Conservation (phyloP, 2,888 invertebrate genomes). For the Gastrophysa polygoni region DNA sequence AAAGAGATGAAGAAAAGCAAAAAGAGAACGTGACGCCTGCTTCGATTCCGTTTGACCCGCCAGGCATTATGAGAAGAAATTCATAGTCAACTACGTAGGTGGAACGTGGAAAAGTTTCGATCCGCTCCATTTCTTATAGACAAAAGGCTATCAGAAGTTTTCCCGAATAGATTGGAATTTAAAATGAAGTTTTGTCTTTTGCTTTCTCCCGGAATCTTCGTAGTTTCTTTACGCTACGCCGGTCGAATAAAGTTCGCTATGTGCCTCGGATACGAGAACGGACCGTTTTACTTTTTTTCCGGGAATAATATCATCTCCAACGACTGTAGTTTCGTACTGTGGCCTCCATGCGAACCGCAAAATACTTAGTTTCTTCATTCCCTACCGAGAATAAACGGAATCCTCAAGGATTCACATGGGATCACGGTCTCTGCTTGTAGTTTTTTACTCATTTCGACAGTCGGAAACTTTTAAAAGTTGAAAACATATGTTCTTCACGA, state of each 20-base stretch:
- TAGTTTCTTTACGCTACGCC: constrained; percentile 28
- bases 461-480: too few species aligned
- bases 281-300: constrained; percentile 31
- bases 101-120: constrained; percentile 37
- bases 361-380: not conserved
- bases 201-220: constrained; percentile 38
- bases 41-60: not conserved
- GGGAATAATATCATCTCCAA: constrained; percentile 13
- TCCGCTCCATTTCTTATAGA: constrained; percentile 46
- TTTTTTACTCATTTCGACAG: too few species aligned
- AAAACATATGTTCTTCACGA: too few species aligned
- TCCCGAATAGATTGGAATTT: constrained; percentile 48
- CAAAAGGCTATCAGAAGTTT: constrained; percentile 48
- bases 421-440: too few species aligned
- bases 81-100: constrained; percentile 31
- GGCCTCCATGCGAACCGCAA: not conserved
- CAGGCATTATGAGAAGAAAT: constrained; percentile 12
- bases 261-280: constrained; percentile 34
- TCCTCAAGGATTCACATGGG: not conserved
- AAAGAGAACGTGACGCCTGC: not conserved
- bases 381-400: not conserved
- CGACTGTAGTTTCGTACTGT: not conserved
- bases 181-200: constrained; percentile 47
- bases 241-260: constrained; percentile 30
- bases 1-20: not conserved